Percentiles rank a stretch among this genome's conserved stretches.
Conservation (phyloP, 2,113 vertebrate species). For the Vicugna pacos region DNA sequence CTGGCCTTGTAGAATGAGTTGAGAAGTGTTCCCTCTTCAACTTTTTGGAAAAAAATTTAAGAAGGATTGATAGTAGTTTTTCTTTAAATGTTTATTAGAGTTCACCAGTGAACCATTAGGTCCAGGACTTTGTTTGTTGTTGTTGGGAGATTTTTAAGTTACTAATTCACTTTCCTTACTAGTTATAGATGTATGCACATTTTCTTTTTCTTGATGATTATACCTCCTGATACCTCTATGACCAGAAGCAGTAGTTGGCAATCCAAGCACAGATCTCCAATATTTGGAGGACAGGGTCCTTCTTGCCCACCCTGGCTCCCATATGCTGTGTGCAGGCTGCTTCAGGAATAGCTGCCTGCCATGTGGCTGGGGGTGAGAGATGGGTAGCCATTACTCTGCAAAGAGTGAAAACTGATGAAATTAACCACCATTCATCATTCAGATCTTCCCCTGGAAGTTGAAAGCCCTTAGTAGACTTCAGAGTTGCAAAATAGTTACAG, state of each 20-base stretch:
- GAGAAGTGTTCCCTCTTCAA: not conserved
- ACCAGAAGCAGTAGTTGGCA: not conserved
- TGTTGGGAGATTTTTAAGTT: not conserved
- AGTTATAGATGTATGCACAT: not conserved
- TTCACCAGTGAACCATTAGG: not conserved
- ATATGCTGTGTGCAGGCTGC: not conserved
- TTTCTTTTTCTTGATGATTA: not conserved
- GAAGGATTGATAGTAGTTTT: not conserved
- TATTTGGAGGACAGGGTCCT: not conserved
- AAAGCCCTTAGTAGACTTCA: not conserved
- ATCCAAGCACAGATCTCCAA: not conserved
- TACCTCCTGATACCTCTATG: not conserved
- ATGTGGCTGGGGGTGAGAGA: not conserved
- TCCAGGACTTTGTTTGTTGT: not conserved
- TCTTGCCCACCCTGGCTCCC: not conserved
- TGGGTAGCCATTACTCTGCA: not conserved
- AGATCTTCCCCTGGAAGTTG: not conserved
- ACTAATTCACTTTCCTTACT: not conserved
- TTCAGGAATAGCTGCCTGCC: not conserved
- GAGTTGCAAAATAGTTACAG: not conserved
- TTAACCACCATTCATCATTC: not conserved
- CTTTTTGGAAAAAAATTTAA: not conserved
- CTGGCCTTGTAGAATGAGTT: not conserved
- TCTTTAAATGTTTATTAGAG: not conserved
- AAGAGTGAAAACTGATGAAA: not conserved